phyloP scores from a whole-genome alignment of 2,888 invertebrate species.

The Pyrgus malvae region DNA sequence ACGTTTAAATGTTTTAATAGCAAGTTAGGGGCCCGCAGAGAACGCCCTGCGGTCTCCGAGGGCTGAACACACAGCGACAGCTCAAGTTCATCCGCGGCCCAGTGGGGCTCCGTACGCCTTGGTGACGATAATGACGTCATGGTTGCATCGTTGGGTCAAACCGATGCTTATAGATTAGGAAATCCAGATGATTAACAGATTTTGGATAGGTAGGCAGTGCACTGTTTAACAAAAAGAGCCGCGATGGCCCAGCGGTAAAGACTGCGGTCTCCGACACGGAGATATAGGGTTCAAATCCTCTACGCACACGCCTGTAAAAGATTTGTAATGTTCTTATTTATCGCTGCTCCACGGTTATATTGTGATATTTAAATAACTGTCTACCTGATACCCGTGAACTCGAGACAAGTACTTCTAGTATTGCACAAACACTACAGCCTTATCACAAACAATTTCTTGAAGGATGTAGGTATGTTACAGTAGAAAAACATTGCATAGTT shows the following conservation, averaged over 20 bases:
- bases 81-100: slow-evolving; percentile 54
- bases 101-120: slow-evolving; percentile 42
- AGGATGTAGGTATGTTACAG: background rate
- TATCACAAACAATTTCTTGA: background rate
- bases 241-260: too few relatives aligned
- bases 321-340: too few relatives aligned
- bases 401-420: background rate
- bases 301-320: too few relatives aligned
- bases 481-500: background rate
- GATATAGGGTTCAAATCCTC: too few relatives aligned
- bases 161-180: too few relatives aligned
- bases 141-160: too few relatives aligned
- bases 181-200: too few relatives aligned
- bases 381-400: background rate
- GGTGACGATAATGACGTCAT: background rate
- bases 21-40: slow-evolving; percentile 61
- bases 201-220: too few relatives aligned
- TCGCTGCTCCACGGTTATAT: too few relatives aligned
- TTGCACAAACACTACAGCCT: background rate
- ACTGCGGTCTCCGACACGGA: too few relatives aligned
- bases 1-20: slow-evolving; percentile 56
- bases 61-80: slow-evolving; percentile 43
- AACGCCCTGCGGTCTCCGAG: slow-evolving; percentile 68
- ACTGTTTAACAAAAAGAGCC: too few relatives aligned
- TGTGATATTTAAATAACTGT: too few relatives aligned